Percentiles rank a stretch among this genome's conserved stretches.
phyloP scores from a whole-genome alignment of 2,113 vertebrate species.

The Cephalopholis sonnerati region DNA sequence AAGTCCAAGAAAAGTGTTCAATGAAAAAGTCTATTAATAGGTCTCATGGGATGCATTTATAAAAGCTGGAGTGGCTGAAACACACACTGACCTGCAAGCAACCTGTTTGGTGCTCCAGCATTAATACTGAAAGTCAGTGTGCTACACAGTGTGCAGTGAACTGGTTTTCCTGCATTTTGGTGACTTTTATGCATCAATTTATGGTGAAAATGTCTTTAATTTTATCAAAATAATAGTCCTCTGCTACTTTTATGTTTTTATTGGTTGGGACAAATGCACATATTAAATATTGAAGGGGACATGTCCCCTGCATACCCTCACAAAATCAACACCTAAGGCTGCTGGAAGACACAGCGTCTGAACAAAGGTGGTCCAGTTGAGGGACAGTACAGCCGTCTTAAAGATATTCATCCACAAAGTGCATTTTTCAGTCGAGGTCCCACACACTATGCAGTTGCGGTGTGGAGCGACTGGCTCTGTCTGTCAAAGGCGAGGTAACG shows the following conservation, averaged over 20 bases:
- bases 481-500: constrained; percentile 44
- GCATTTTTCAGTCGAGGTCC: constrained; percentile 3
- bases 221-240: too few species aligned
- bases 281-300: too few species aligned
- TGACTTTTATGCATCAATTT: too few species aligned
- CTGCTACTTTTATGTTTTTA: too few species aligned
- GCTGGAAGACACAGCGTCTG: neutral
- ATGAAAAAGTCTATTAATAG: constrained; percentile 6
- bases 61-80: neutral
- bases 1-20: neutral
- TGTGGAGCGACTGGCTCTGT: constrained; percentile 7
- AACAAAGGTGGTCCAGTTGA: neutral
- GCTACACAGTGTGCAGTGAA: neutral
- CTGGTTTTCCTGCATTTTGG: neutral
- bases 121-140: neutral
- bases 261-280: too few species aligned
- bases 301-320: rapidly evolving
- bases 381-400: neutral
- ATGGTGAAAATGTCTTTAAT: too few species aligned
- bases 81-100: neutral
- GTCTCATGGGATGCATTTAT: constrained; percentile 16
- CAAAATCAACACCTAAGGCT: too few species aligned
- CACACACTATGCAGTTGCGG: constrained; percentile 24
- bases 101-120: neutral
- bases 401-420: constrained; percentile 2